Percentiles rank a stretch among this genome's conserved stretches.
Conservation (phyloP, 2,113 vertebrate species). For the Microcebus jonahi region DNA sequence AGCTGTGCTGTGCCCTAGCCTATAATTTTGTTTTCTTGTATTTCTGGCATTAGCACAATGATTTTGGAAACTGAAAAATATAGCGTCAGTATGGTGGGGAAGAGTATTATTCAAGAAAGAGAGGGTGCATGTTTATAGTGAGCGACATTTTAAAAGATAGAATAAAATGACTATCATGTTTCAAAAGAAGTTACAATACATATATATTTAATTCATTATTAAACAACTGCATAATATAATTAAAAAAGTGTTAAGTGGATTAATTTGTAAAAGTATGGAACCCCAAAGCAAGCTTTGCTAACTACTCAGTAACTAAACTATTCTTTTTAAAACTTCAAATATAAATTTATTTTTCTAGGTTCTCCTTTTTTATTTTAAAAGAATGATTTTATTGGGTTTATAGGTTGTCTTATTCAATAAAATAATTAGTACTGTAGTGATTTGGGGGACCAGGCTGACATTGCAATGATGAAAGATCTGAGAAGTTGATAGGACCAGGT, state of each 20-base stretch:
- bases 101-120: not conserved
- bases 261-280: not conserved
- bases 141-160: not conserved
- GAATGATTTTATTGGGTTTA: not conserved
- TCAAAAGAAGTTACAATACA: not conserved
- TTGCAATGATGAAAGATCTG: not conserved
- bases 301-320: not conserved
- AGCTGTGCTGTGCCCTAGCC: not conserved
- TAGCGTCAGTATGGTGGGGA: not conserved
- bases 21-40: not conserved
- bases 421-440: not conserved
- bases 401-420: not conserved
- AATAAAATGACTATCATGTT: not conserved
- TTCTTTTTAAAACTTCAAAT: constrained; percentile 16
- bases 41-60: not conserved
- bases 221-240: not conserved
- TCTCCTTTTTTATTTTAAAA: not conserved
- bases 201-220: not conserved
- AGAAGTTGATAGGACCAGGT: not conserved
- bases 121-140: not conserved
- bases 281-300: not conserved
- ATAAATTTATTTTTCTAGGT: not conserved
- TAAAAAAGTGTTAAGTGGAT: not conserved
- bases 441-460: not conserved
- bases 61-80: not conserved